Conservation (phyloP, 2,888 invertebrate species). For the Sepioteuthis lessoniana region DNA sequence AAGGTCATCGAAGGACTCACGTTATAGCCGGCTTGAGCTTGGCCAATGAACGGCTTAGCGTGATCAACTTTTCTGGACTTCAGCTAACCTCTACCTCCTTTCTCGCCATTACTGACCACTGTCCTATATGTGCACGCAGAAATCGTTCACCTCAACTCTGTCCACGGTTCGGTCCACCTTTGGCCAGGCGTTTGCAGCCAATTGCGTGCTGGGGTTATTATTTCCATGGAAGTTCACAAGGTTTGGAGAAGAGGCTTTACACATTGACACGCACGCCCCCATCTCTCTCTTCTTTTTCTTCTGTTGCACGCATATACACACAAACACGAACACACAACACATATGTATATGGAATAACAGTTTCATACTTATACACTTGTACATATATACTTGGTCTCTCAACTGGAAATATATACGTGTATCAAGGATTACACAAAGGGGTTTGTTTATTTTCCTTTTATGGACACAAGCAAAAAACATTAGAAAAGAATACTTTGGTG, state of each 20-base stretch:
- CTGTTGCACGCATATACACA: not conserved
- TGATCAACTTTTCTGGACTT: not conserved
- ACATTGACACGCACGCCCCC: not conserved
- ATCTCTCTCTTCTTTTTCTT: not conserved
- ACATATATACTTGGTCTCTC: too few relatives aligned
- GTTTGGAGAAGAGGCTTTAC: not conserved
- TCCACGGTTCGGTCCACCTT: not conserved
- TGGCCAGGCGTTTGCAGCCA: constrained; percentile 16
- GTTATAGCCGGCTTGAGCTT: not conserved
- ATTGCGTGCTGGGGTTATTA: not conserved
- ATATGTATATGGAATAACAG: not conserved
- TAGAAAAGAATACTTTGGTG: too few relatives aligned
- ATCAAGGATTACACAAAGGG: too few relatives aligned
- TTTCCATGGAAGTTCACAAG: not conserved
- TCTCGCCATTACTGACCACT: not conserved
- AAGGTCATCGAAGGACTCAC: not conserved
- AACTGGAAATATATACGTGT: too few relatives aligned
- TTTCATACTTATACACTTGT: too few relatives aligned
- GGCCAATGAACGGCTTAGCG: not conserved
- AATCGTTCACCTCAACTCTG: not conserved
- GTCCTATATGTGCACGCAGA: not conserved
- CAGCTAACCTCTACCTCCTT: not conserved
- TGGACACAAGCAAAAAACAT: too few relatives aligned
- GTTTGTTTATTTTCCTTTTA: too few relatives aligned
- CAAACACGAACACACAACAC: too few relatives aligned